These are phyloP conservation scores for Orthonyx spaldingii DNA, from an alignment of 2,113 vertebrate species.

Conservation along the genomic window DNA sequence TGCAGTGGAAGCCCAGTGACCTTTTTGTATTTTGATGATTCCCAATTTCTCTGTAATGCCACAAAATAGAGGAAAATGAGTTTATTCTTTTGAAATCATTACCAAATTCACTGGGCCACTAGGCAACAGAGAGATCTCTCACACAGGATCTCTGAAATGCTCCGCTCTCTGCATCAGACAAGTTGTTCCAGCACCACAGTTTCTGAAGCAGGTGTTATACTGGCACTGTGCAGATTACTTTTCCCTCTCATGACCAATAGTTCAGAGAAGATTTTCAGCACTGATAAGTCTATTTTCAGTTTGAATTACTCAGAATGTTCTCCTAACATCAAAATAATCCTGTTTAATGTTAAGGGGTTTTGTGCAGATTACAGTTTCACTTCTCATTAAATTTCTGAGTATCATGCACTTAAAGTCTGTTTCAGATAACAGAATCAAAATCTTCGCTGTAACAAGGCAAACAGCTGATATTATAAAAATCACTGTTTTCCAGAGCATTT, in stretches of 20 bases:
- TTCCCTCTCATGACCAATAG: neutral
- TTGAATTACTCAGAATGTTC: neutral
- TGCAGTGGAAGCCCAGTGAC: neutral
- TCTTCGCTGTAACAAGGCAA: neutral
- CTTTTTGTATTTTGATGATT: neutral
- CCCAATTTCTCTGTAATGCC: neutral
- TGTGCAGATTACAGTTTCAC: neutral
- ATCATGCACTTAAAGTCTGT: neutral
- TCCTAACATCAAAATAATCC: neutral
- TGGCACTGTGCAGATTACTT: neutral
- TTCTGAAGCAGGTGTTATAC: neutral
- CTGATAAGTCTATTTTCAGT: neutral
- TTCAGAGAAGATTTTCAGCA: neutral
- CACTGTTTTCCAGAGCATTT: neutral
- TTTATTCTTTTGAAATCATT: neutral
- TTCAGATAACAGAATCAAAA: neutral
- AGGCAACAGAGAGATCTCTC: neutral
- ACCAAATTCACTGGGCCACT: neutral
- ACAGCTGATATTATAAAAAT: neutral
- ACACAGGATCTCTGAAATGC: neutral
- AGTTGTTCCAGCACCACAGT: neutral
- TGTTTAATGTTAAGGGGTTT: neutral
- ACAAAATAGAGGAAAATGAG: neutral
- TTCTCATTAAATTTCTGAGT: neutral
- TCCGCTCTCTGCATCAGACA: neutral